Percentiles rank a stretch among this genome's conserved stretches.
phyloP scores from a whole-genome alignment of 2,797 vertebrate species.

The Gymnoscopelus braueri region DNA sequence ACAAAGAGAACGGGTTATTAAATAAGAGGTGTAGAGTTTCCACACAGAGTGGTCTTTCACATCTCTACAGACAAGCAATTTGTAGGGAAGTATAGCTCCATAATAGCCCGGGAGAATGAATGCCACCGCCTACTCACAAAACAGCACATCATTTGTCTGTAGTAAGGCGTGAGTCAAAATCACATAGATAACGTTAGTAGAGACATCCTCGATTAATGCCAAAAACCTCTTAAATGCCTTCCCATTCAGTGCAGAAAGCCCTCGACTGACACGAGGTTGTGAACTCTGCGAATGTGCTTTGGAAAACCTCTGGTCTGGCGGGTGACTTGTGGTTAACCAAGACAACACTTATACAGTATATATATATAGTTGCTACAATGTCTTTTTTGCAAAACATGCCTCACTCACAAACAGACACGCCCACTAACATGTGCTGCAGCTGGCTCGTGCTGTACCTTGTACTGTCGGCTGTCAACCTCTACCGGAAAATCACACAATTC shows the following conservation, averaged over 20 bases:
- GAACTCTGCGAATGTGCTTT: slow-evolving; percentile 60
- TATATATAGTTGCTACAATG: slow-evolving; percentile 35
- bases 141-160: slow-evolving; percentile 17
- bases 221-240: slow-evolving; percentile 36
- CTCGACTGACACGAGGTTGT: slow-evolving; percentile 46
- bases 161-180: slow-evolving; percentile 31
- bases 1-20: slow-evolving; percentile 30
- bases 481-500: neutral
- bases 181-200: slow-evolving; percentile 30
- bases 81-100: slow-evolving; percentile 13
- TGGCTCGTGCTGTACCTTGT: slow-evolving; percentile 31
- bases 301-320: slow-evolving; percentile 58
- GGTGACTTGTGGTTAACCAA: slow-evolving; percentile 58
- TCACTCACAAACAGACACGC: slow-evolving; percentile 32
- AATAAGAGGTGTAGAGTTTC: slow-evolving; percentile 9
- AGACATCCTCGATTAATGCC: slow-evolving; percentile 45
- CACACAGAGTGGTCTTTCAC: neutral
- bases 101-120: slow-evolving; percentile 20
- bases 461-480: slow-evolving; percentile 4
- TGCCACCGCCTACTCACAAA: slow-evolving; percentile 13
- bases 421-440: slow-evolving; percentile 17
- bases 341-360: slow-evolving; percentile 45
- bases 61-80: slow-evolving; percentile 9
- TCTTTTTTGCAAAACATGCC: slow-evolving; percentile 44
- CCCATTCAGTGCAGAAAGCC: slow-evolving; percentile 43